Conservation (phyloP, 2,113 vertebrate genomes). For the Colossoma macropomum region DNA sequence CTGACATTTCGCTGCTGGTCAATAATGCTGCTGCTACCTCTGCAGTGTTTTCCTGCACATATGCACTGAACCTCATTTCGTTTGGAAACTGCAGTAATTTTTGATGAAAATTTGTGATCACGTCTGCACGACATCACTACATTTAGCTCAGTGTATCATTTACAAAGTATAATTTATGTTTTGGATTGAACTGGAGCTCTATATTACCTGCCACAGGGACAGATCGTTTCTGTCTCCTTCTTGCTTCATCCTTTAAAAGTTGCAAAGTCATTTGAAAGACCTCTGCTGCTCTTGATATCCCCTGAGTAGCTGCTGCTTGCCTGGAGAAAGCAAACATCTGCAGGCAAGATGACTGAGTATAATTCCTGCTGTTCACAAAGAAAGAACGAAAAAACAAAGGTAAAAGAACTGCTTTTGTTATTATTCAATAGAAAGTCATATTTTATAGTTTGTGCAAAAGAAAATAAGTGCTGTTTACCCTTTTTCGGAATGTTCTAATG, state of each 20-base stretch:
- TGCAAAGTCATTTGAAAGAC: constrained; percentile 79
- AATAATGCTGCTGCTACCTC: constrained; percentile 10
- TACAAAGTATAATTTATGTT: not conserved
- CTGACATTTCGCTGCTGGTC: constrained; percentile 42
- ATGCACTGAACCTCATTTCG: not conserved
- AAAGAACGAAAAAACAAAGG: not conserved
- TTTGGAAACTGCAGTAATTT: not conserved
- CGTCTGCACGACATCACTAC: not conserved
- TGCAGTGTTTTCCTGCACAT: not conserved
- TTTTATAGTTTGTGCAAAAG: not conserved
- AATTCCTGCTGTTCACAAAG: constrained; percentile 57
- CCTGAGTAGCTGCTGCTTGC: constrained; percentile 71
- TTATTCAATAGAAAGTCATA: not conserved
- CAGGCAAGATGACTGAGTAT: constrained; percentile 51
- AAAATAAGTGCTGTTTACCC: constrained; percentile 66
- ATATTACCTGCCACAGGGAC: constrained; percentile 73
- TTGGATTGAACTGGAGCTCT: constrained; percentile 25
- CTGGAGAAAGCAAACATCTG: constrained; percentile 75
- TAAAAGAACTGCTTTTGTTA: not conserved
- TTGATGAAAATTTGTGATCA: not conserved
- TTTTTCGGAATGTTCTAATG: constrained; percentile 54
- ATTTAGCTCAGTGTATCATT: too few species aligned
- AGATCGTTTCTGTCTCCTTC: constrained; percentile 63
- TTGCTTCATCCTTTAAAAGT: constrained; percentile 67
- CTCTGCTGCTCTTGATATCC: constrained; percentile 80